Percentiles rank a stretch among this genome's conserved stretches.
Evolutionary conservation across 2,888 invertebrate genomes (phyloP).

Genomic region (Gortyna flavago): DNA sequence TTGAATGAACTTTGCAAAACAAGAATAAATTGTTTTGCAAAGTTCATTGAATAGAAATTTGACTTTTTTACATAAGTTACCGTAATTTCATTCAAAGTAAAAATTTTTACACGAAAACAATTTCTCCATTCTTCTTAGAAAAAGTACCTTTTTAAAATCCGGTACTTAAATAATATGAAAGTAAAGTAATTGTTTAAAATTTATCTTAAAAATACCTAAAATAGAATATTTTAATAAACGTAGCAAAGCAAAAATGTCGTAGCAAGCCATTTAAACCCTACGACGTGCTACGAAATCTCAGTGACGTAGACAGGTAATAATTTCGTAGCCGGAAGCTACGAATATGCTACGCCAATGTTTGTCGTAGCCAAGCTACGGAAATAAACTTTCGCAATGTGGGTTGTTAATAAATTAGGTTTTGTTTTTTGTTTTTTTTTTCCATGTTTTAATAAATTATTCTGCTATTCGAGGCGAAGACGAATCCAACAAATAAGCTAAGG

Average conservation of each 20-base stretch:
- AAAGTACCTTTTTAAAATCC: background rate
- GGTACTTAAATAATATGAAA: background rate
- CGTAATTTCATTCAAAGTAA: background rate
- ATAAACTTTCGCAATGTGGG: background rate
- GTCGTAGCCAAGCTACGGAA: slow-evolving; percentile 5
- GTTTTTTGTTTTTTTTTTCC: too few species aligned
- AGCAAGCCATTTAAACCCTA: slow-evolving; percentile 15
- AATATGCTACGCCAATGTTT: slow-evolving; percentile 40
- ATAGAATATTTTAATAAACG: background rate
- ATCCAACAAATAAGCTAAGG: background rate
- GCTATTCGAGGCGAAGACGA: too few species aligned
- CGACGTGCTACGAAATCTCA: slow-evolving; percentile 42
- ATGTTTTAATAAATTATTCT: too few species aligned
- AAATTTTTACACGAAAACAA: background rate
- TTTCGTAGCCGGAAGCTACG: slow-evolving; percentile 57
- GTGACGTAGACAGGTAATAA: slow-evolving; percentile 36
- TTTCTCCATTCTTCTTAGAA: background rate
- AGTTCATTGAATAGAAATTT: background rate
- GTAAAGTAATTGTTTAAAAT: background rate
- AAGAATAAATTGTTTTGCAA: too few species aligned
- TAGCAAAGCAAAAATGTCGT: background rate
- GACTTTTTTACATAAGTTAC: background rate
- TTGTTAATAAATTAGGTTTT: too few species aligned
- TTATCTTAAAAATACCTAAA: too few species aligned
- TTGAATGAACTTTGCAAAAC: too few species aligned